Base-by-base conservation (phyloP, 2,888 invertebrate genomes). In the Heteromurus nitidus region DNA sequence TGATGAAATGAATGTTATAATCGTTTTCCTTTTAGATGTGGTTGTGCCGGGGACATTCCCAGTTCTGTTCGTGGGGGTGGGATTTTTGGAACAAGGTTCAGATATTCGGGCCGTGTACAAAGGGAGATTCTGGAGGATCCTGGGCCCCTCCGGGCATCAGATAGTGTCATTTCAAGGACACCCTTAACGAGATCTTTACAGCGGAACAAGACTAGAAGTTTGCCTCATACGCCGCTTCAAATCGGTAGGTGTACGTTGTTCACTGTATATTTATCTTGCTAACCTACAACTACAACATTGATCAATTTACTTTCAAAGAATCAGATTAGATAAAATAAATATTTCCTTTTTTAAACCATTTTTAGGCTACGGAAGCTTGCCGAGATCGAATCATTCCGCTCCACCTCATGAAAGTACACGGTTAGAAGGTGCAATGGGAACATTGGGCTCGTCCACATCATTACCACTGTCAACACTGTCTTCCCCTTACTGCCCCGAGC, bases 101-200 rank as follows among this genome's bases (percentile, higher is more conserved):
- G 95, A 88, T 97, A 97, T 90, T 93, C 95, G 87, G 97, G 97
- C 0, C 92, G 97, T 87, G 97, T 97, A 62, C 97, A 97, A 90
- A 92, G 94, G 58, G 97, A 97, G 91, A 96, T 97, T 82, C 91
- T 96, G 80, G 95, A 95, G 89, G 94, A 96, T 88, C 93, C 93
- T 88, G 93, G 93, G 62, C 90, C 90, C 28, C 88, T 90, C 64
- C 88, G 90, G 55, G 84, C 91, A 89, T 88, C 92, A 89, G 85
- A 89, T 89, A 92, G 92, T 86, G 91, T 92, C 82, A 88, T 89
- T 13, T 88, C 88, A 67, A 85, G 89, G 65, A 88, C 88, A 13
- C 87, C 88, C 5, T 73, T 87, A 3, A 86, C 86, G 64, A 80
- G 87, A 50, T 86, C 86, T 9, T 80, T 87, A 50, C 83, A 84